These are phyloP conservation scores for Latrodectus geometricus DNA, from an alignment of 1,140 invertebrate genomes.

Conservation along the genomic window DNA sequence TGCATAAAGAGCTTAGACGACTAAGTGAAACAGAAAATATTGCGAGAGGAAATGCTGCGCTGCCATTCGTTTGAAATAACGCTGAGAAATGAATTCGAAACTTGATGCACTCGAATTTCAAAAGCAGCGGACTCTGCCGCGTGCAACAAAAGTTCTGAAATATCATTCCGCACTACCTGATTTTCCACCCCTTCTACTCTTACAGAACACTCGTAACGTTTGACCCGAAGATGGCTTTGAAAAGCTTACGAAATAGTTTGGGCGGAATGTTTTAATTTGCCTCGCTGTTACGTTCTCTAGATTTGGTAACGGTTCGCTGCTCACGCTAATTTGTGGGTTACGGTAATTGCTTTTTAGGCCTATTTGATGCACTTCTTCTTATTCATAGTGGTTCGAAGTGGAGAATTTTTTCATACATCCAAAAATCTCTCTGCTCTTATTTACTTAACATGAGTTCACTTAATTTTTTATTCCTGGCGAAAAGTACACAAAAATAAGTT, in stretches of 20 bases:
- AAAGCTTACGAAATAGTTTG: slow-evolving; percentile 49
- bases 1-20: too few species aligned
- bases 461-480: neutral
- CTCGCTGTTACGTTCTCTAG: slow-evolving; percentile 23
- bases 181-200: neutral
- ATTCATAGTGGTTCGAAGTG: neutral
- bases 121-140: neutral
- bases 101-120: neutral
- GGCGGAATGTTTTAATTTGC: slow-evolving; percentile 59
- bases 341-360: slow-evolving; percentile 56
- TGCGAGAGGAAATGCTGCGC: too few species aligned
- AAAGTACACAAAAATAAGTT: too few species aligned
- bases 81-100: neutral
- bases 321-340: slow-evolving; percentile 39
- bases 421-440: neutral
- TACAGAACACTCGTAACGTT: neutral
- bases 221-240: slow-evolving; percentile 29
- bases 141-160: neutral
- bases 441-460: neutral
- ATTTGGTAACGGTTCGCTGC: slow-evolving; percentile 27
- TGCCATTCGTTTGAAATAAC: too few species aligned
- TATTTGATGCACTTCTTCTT: slow-evolving; percentile 52
- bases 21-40: too few species aligned
- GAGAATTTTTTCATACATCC: neutral
- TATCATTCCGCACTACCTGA: neutral